These are phyloP conservation scores for Sebastes trivittatus DNA, from an alignment of 2,797 vertebrate genomes.

Conservation along the genomic window DNA sequence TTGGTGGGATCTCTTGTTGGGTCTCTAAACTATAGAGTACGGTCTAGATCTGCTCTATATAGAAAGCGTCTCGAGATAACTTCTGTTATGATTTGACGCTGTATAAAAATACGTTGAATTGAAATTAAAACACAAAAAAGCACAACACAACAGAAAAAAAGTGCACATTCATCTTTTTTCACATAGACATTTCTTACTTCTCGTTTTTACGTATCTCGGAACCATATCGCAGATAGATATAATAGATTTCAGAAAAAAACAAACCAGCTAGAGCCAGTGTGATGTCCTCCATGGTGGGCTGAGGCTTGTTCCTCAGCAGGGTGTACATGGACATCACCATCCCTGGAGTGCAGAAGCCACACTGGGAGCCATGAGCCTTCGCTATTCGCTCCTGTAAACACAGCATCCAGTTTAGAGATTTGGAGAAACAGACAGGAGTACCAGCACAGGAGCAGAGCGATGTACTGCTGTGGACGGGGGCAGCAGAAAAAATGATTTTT, in stretches of 20 bases:
- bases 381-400: conserved; percentile 87
- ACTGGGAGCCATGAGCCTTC: conserved; percentile 91
- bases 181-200: not conserved
- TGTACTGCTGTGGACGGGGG: too few relatives aligned
- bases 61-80: too few relatives aligned
- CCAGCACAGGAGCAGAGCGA: too few relatives aligned
- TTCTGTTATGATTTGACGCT: too few relatives aligned
- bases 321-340: conserved; percentile 96
- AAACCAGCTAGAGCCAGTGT: conserved; percentile 82
- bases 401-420: not conserved
- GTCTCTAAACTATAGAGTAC: too few relatives aligned
- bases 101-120: too few relatives aligned
- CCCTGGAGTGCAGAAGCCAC: conserved; percentile 93
- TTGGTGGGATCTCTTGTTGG: too few relatives aligned
- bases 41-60: too few relatives aligned
- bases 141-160: not conserved
- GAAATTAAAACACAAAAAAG: too few relatives aligned
- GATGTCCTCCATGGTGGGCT: conserved; percentile 85
- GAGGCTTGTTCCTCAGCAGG: conserved; percentile 86
- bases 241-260: not conserved
- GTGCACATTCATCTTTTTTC: not conserved
- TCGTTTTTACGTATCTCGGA: not conserved
- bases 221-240: not conserved
- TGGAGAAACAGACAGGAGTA: too few relatives aligned
- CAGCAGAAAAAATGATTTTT: too few relatives aligned